Conservation (phyloP, 2,888 invertebrate genomes). For the Monopis laevigella region DNA sequence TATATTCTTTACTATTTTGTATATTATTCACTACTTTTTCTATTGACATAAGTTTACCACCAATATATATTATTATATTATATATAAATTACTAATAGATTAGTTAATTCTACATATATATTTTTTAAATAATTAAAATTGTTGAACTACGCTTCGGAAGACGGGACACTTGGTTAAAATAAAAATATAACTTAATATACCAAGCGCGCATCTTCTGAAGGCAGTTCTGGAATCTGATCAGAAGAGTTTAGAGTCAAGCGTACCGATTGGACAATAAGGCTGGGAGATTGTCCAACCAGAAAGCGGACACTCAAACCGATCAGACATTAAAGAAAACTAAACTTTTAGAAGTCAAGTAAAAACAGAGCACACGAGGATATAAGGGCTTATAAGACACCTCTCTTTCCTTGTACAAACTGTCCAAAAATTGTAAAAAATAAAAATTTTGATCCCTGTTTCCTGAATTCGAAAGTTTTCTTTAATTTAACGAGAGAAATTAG, state of each 20-base stretch:
- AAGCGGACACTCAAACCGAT: slow-evolving; percentile 60
- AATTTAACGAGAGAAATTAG: slow-evolving; percentile 25
- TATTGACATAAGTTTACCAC: slow-evolving; percentile 67
- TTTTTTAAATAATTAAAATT: slow-evolving; percentile 49
- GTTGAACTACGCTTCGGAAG: slow-evolving; percentile 34
- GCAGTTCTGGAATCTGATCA: slow-evolving; percentile 45
- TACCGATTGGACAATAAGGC: slow-evolving; percentile 78
- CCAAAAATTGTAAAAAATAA: slow-evolving; percentile 58
- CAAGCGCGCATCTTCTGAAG: slow-evolving; percentile 37
- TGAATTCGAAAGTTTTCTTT: slow-evolving; percentile 36
- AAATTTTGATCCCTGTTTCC: slow-evolving; percentile 61
- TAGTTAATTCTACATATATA: slow-evolving; percentile 66
- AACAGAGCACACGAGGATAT: not conserved
- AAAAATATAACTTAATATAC: slow-evolving; percentile 27
- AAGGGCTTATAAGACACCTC: not conserved
- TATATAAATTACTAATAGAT: slow-evolving; percentile 54
- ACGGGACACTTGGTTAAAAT: slow-evolving; percentile 35
- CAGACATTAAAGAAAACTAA: slow-evolving; percentile 36
- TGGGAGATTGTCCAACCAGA: slow-evolving; percentile 77
- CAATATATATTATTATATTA: no score
- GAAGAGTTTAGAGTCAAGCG: slow-evolving; percentile 50
- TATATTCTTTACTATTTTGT: slow-evolving; percentile 49
- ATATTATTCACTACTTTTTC: slow-evolving; percentile 49
- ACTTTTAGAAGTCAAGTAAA: slow-evolving; percentile 16
- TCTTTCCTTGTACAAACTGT: slow-evolving; percentile 43